Conservation (phyloP, 2,113 vertebrate genomes). For the Oceanodroma tethys region DNA sequence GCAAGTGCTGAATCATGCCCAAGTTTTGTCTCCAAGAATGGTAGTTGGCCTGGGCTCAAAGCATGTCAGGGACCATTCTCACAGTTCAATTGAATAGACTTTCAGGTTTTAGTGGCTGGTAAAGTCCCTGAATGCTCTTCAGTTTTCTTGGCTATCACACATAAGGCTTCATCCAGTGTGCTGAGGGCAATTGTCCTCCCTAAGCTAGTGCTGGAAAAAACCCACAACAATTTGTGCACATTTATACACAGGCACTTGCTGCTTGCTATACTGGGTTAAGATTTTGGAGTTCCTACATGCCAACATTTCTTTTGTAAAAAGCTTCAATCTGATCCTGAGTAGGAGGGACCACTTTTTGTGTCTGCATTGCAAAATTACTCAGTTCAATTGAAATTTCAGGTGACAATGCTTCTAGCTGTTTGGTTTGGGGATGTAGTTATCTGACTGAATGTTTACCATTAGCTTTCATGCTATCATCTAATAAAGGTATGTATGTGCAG, state of each 20-base stretch:
- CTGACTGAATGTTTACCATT: background rate
- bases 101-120: background rate
- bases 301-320: background rate
- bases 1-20: background rate
- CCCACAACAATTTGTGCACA: accelerated
- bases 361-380: background rate
- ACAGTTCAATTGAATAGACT: background rate
- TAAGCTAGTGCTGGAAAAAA: background rate
- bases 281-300: background rate
- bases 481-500: background rate
- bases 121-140: background rate
- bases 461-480: background rate
- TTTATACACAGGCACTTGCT: background rate
- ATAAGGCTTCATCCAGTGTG: background rate
- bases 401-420: background rate
- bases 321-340: background rate
- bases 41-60: background rate
- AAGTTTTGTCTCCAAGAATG: background rate
- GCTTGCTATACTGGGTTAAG: background rate
- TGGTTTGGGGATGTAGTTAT: background rate
- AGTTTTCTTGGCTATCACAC: background rate
- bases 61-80: background rate
- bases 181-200: background rate
- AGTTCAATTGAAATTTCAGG: background rate
- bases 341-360: background rate